A percentile compares a stretch with the other conserved stretches of the same genome.
These are phyloP conservation scores for Pontoporia blainvillei DNA, from an alignment of 2,113 vertebrate genomes.

Conservation along the genomic window DNA sequence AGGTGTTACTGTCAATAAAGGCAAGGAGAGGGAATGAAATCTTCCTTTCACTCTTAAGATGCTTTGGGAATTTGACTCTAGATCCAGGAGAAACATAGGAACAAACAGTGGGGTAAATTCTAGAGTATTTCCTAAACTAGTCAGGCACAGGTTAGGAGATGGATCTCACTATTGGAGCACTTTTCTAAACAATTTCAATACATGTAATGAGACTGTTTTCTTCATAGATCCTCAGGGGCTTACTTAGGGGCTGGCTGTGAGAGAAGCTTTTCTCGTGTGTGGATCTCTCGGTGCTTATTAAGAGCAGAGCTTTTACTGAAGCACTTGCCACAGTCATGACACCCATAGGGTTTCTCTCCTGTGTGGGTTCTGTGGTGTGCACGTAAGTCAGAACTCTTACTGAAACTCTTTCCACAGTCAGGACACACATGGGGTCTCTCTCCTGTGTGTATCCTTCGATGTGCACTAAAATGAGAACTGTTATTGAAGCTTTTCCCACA, in stretches of 20 bases:
- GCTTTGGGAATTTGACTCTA: not conserved
- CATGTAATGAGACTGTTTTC: not conserved
- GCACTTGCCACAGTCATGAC: constrained; percentile 71
- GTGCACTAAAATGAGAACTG: constrained; percentile 73
- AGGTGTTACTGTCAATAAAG: not conserved
- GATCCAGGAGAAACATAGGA: not conserved
- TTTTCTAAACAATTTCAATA: not conserved
- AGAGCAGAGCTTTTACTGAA: constrained; percentile 76
- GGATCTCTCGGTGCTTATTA: constrained; percentile 74
- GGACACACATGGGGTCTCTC: constrained; percentile 75
- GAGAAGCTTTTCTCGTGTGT: constrained; percentile 59
- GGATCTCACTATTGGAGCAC: constrained; percentile 1
- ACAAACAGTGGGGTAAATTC: not conserved
- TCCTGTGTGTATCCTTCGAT: constrained; percentile 73
- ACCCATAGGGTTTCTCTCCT: constrained; percentile 72
- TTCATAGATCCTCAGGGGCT: not conserved
- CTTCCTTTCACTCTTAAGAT: constrained; percentile 33
- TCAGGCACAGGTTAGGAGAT: constrained; percentile 6
- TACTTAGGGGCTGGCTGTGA: constrained; percentile 35
- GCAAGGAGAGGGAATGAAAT: not conserved
- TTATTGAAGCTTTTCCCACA: constrained; percentile 74
- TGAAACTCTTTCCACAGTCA: constrained; percentile 77
- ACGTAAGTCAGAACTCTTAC: constrained; percentile 72
- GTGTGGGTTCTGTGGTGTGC: constrained; percentile 75
- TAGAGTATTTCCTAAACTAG: constrained; percentile 18